Conservation (phyloP, 2,888 invertebrate species). For the Esperia sulphurella region DNA sequence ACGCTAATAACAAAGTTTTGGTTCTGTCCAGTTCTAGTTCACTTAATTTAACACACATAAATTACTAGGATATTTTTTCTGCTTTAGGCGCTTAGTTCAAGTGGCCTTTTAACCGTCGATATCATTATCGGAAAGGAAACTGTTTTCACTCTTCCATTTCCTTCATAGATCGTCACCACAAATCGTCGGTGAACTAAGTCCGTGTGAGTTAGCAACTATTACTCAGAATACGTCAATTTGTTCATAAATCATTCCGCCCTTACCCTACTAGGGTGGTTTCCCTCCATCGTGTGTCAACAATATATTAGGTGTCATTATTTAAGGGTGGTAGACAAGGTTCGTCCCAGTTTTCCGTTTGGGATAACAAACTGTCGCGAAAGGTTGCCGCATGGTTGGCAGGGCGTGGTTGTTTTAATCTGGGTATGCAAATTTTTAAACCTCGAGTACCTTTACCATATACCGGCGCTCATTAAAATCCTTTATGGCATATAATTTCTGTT, state of each 20-base stretch:
- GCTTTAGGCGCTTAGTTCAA: too few relatives aligned
- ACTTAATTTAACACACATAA: too few relatives aligned
- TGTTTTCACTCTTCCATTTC: neutral
- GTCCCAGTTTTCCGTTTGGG: conserved; percentile 1
- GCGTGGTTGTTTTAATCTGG: too few relatives aligned
- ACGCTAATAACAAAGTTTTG: too few relatives aligned
- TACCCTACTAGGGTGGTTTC: conserved; percentile 16
- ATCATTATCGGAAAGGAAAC: neutral
- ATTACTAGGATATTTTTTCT: too few relatives aligned
- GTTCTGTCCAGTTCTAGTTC: too few relatives aligned
- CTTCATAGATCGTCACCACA: conserved; percentile 7
- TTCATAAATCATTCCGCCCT: conserved; percentile 58
- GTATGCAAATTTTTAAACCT: too few relatives aligned
- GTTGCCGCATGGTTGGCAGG: neutral
- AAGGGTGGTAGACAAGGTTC: conserved; percentile 27
- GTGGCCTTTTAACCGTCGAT: too few relatives aligned
- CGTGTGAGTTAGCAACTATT: conserved; percentile 27
- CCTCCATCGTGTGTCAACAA: conserved; percentile 51
- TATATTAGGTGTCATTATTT: conserved; percentile 59
- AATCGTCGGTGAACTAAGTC: conserved; percentile 6
- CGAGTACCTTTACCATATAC: too few relatives aligned
- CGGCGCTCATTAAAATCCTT: too few relatives aligned
- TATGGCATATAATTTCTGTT: too few relatives aligned
- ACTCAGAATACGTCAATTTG: conserved; percentile 56
- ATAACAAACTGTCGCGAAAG: conserved; percentile 3